Base-by-base conservation (phyloP, 2,113 vertebrate genomes). In the Cinclus mexicanus region DNA sequence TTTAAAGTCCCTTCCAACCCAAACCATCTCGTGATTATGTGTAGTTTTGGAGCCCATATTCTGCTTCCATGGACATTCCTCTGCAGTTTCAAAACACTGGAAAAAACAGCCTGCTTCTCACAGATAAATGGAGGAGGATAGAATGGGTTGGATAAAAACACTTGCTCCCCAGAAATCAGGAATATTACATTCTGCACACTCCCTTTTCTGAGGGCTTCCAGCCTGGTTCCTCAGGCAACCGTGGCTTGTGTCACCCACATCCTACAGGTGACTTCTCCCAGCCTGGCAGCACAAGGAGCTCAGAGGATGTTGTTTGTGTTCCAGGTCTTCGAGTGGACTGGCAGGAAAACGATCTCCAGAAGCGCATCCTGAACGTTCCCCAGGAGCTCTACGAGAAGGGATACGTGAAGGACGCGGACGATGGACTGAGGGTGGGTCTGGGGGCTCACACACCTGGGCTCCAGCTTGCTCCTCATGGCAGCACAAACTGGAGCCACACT, bases 271-370 rank as follows among this genome's bases (percentile, higher is more conserved):
- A 18, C 24, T 41, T 35, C 31, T 64, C n/a, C 0, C n/a, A 63
- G 65, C 44, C 70, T 31, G 37, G 80, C 55, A 52, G 71, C 71
- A 47, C 14, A 1, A 1, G 46, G 46, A 14, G 41, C 53, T 81
- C 12, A 46, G 28, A 6, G 28, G 22, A 4, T 46, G 18, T 0
- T 83, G 29, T 79, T 78, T 98, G 6, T 93, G 3, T 97, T 98
- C 5, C 96, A 99, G 99, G 99, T n/a, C 98, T 99, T 59, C 98
- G 94, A 15, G 98, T 99, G 67, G 98, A 99, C 60, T 99, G 99
- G 99, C 97, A 99, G 8, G 99, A 99, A 56, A 98, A 74, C n/a
- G 98, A 99, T 49, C 98, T 99, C 84, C 99, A 98, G 89, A 99
- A 99, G 91, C 98, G 97, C 10, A 97, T 98, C 59, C 94, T 99